phyloP scores from a whole-genome alignment of 1,140 invertebrate species.

The Helicoverpa zea region DNA sequence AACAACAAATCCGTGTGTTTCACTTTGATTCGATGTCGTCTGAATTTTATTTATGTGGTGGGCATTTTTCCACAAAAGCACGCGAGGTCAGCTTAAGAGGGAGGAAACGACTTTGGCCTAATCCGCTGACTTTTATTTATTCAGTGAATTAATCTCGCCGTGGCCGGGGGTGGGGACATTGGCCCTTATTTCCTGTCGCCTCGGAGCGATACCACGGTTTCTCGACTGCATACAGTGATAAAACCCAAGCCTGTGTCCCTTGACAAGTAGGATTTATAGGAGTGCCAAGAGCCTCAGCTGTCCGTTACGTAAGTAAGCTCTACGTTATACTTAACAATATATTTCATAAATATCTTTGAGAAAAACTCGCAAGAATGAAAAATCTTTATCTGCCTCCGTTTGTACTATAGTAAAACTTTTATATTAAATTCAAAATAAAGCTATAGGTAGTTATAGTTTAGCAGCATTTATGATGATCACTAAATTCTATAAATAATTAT shows the following conservation, averaged over 20 bases:
- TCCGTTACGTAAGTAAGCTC: slow-evolving; percentile 18
- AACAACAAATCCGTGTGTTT: slow-evolving; percentile 58
- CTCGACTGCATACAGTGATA: slow-evolving; percentile 68
- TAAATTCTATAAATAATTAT: too few relatives aligned
- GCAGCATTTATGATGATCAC: background rate
- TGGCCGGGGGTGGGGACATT: slow-evolving; percentile 72
- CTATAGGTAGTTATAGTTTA: background rate
- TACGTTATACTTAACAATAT: background rate
- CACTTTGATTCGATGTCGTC: slow-evolving; percentile 76
- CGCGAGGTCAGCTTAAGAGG: slow-evolving; percentile 85
- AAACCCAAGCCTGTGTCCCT: slow-evolving; percentile 61
- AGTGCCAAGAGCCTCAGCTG: slow-evolving; percentile 53
- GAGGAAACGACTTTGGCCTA: slow-evolving; percentile 85
- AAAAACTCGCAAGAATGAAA: background rate
- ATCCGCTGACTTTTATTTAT: slow-evolving; percentile 87
- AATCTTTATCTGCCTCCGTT: background rate
- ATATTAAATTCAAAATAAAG: too few relatives aligned
- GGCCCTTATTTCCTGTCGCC: slow-evolving; percentile 79
- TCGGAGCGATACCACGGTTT: slow-evolving; percentile 65
- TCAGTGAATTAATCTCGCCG: slow-evolving; percentile 85
- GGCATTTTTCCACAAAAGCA: slow-evolving; percentile 84
- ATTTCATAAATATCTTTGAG: background rate
- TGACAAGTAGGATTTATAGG: slow-evolving; percentile 70
- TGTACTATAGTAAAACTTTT: background rate
- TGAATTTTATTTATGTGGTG: slow-evolving; percentile 81